Percentiles rank a stretch among this genome's conserved stretches.
Evolutionary conservation across 2,797 vertebrate species (phyloP).

Genomic region (Hoplostethus atlanticus): DNA sequence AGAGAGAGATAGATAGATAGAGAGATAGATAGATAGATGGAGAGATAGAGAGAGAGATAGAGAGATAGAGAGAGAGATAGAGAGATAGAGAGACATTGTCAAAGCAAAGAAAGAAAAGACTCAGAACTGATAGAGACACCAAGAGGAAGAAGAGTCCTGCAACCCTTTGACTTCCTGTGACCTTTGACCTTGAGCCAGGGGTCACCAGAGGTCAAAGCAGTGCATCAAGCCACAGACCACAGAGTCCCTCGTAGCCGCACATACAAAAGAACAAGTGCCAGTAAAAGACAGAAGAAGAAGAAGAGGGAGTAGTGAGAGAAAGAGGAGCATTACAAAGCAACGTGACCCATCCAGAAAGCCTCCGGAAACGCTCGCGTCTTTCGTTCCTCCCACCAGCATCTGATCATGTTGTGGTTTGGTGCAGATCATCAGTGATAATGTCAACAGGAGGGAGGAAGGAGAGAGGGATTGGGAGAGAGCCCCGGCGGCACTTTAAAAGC

Average conservation of each 20-base stretch:
- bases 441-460: constrained; percentile 42
- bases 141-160: neutral
- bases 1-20: constrained; percentile 17
- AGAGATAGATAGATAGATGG: neutral
- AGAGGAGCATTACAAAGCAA: constrained; percentile 10
- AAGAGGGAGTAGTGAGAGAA: constrained; percentile 14
- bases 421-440: constrained; percentile 14
- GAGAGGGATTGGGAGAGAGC: constrained; percentile 37
- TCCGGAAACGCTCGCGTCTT: constrained; percentile 38
- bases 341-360: constrained; percentile 19
- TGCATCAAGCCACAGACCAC: constrained; percentile 35
- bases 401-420: too few relatives aligned
- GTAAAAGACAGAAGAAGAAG: constrained; percentile 17
- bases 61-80: neutral
- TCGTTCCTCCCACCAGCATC: constrained; percentile 51
- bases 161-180: constrained; percentile 60
- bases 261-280: constrained; percentile 11
- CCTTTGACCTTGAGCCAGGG: constrained; percentile 35
- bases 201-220: constrained; percentile 54
- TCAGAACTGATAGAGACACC: too few relatives aligned
- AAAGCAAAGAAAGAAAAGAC: too few relatives aligned
- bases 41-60: too few relatives aligned
- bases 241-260: constrained; percentile 12
- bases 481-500: constrained; percentile 53
- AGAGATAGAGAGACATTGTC: neutral